Base-by-base conservation (phyloP, 2,797 vertebrate genomes). In the Trachurus trachurus region DNA sequence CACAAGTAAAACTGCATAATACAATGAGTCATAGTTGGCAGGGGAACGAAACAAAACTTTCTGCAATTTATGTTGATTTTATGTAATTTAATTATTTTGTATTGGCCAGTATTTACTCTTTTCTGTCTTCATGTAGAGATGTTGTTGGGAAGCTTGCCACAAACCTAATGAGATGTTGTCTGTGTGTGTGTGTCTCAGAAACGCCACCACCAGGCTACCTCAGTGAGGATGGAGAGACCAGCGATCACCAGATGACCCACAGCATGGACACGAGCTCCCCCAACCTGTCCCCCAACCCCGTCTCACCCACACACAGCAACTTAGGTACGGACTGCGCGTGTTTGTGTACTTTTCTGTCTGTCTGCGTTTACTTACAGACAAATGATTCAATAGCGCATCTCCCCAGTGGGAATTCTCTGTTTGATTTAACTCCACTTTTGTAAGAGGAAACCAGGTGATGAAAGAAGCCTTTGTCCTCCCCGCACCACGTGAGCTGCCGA, bases 191-290 rank as follows among this genome's bases (percentile, higher is more conserved):
- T 77, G 85, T 90, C 74, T 73, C 87, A 99, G 98, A 99, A 94
- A 99, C 98, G 29, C 98, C 98, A 0, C 98, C 98, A 44, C 98
- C 98, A 5, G 98, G 98, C 78, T 99, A 99, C 92, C 93, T 99
- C 93, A 99, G 98, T 83, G 98, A 99, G 94, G 98, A 99, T 97
- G 98, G 98, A 85, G 98, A 99, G 94, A 98, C 97, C 80, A 99
- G 97, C 45, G 98, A 99, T 92, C 97, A 98, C 89, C 97, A 98
- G 95, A 98, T 99, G 97, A 99, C 97, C 91, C 98, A 97, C 92
- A 98, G 97, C 93, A 99, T 99, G 97, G 98, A 99, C 85, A 97
- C 98, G 91, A 97, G 98, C 90, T 99, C 98, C 91, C 97, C 97
- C 67, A 98, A 96, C 91, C 91, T 99, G 74, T 99, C 98, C 69